phyloP scores from a whole-genome alignment of 2,888 invertebrate species.

The Tromatobia lineatoria region DNA sequence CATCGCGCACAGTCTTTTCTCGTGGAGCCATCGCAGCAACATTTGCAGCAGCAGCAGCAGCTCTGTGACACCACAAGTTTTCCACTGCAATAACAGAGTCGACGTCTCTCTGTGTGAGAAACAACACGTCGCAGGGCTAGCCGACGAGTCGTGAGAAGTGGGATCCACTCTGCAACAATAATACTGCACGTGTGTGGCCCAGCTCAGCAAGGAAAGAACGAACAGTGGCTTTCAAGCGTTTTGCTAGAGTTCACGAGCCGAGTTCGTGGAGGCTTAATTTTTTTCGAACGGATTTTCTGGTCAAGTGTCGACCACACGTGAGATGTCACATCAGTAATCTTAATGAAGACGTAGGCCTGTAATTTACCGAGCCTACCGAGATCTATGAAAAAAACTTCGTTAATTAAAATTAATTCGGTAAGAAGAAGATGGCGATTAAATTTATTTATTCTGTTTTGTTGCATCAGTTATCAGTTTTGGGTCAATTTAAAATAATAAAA shows the following conservation, averaged over 20 bases:
- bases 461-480: no score
- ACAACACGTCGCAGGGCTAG: conserved; percentile 41
- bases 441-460: no score
- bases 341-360: conserved; percentile 3
- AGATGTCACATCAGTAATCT: conserved; percentile 44
- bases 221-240: conserved; percentile 67
- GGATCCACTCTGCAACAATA: conserved; percentile 82
- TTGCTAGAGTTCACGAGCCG: conserved; percentile 9
- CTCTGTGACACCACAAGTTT: conserved; percentile 80
- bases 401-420: neutral
- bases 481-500: no score
- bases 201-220: conserved; percentile 59
- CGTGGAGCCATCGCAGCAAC: conserved; percentile 70
- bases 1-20: conserved; percentile 2
- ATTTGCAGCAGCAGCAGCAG: conserved; percentile 68
- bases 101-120: conserved; percentile 69
- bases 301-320: conserved; percentile 53
- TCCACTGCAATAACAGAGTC: conserved; percentile 80
- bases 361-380: neutral
- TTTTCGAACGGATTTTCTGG: conserved; percentile 22
- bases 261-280: conserved; percentile 49
- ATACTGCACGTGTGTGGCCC: conserved; percentile 81
- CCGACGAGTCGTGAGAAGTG: conserved; percentile 72
- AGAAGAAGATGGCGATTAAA: neutral
- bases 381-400: neutral